A percentile compares a stretch with the other conserved stretches of the same genome.
Conservation (phyloP, 1,140 invertebrate genomes). For the Bombus sylvicola region DNA sequence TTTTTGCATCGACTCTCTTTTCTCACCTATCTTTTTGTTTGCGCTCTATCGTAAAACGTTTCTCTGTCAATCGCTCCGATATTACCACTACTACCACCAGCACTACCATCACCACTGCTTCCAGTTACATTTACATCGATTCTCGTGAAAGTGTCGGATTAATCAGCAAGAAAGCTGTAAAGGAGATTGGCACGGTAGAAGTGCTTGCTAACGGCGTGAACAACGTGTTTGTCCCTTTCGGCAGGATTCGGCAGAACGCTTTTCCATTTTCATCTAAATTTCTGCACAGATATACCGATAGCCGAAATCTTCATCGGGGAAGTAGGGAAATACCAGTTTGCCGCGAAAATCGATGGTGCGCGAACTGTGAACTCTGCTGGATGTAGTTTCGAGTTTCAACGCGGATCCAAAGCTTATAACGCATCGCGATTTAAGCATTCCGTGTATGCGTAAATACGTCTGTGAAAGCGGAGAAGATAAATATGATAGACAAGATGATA, state of each 20-base stretch:
- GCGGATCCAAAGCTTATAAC: not conserved
- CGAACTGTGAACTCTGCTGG: not conserved
- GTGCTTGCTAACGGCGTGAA: too few species aligned
- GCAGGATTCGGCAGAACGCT: not conserved
- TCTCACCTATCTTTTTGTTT: too few species aligned
- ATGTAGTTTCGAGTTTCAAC: not conserved
- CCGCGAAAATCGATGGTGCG: not conserved
- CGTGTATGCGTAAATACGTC: not conserved
- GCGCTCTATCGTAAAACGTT: too few species aligned
- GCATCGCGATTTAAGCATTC: not conserved
- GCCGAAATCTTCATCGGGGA: not conserved
- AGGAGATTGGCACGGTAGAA: not conserved
- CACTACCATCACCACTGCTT: too few species aligned
- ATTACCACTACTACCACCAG: too few species aligned
- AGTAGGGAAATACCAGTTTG: not conserved
- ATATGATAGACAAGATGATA: too few species aligned
- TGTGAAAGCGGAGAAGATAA: too few species aligned
- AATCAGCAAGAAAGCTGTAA: not conserved
- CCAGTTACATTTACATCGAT: not conserved
- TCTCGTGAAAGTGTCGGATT: not conserved
- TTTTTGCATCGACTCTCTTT: too few species aligned
- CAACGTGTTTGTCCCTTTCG: not conserved
- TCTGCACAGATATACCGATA: too few species aligned
- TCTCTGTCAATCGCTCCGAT: too few species aligned
- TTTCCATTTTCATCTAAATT: not conserved